Base-by-base conservation (phyloP, 2,113 vertebrate species). In the Triplophysa siluroides region DNA sequence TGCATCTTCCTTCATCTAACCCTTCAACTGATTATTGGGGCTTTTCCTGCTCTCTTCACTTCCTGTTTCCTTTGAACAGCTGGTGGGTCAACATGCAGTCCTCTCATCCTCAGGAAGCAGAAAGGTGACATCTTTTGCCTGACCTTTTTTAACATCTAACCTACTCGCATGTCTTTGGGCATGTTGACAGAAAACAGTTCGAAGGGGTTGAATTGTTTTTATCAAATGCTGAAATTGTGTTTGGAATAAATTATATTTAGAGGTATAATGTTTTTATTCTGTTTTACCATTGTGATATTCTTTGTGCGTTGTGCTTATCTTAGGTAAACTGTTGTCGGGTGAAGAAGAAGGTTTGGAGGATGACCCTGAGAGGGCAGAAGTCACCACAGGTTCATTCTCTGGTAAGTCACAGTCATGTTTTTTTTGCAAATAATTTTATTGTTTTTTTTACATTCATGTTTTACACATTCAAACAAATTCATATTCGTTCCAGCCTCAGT, bases 81-180 rank as follows among this genome's bases (percentile, higher is more conserved):
- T 78, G 96, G 96, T 93, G 96, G 96, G 89, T 95, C 96, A 91
- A 94, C 96, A 85, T 96, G 94, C 96, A 98, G 97, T 92, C 98
- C 98, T 89, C 94, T 96, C 85, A 89, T 98, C 88, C 91, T 95
- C 78, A 96, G 96, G 92, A 99, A 97, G 87, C 96, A 92, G 91
- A 98, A 96, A 99, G 98, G 98, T 99, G 96, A 98, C 89, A 93
- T 81, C 81, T 76, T 61, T 61, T 76, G 45, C 12, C 65, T 75
- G 60, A 62, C 41, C 26, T 67, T 85, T 45, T 80, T 41, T 18
- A 7, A 38, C 38, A 14, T 45, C 54, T 60, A 26, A 64, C 19
- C 45, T 26, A 70, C 67, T 68, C 6, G 45, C 45, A 29, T 3
- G 11, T 81, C 38, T 45, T 60, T 50, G 21, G 13, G 6, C 19